phyloP scores from a whole-genome alignment of 2,113 vertebrate species.

The Uropsilus gracilis region DNA sequence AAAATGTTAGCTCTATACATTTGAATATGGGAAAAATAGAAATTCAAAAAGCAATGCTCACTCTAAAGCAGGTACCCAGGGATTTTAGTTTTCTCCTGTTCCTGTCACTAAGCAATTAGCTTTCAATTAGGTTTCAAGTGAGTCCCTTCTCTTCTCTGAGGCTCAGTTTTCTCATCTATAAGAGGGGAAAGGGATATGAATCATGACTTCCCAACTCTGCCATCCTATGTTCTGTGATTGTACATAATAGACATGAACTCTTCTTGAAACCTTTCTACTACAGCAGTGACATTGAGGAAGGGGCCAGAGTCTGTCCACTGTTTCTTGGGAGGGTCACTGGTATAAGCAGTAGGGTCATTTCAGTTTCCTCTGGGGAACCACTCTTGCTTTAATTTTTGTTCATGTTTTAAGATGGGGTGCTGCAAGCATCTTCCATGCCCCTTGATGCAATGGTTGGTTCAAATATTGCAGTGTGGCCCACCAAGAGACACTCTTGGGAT shows the following conservation, averaged over 20 bases:
- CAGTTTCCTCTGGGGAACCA: neutral
- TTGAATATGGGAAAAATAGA: neutral
- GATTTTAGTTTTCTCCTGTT: neutral
- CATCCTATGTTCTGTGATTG: neutral
- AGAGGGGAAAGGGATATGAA: neutral
- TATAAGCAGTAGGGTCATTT: neutral
- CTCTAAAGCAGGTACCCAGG: neutral
- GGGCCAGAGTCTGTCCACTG: neutral
- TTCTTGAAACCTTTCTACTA: neutral
- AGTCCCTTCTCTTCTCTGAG: neutral
- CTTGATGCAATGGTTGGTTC: neutral
- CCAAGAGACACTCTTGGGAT: neutral
- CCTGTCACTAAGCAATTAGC: neutral
- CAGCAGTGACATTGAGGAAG: neutral
- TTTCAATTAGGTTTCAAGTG: neutral
- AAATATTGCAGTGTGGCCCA: neutral
- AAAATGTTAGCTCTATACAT: neutral
- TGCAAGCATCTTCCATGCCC: neutral
- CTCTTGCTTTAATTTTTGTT: neutral
- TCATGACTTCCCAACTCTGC: neutral
- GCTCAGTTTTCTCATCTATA: neutral
- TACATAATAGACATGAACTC: neutral
- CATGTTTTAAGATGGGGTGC: neutral
- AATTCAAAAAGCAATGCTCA: neutral
- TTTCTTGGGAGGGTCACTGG: neutral